Conservation (phyloP, 2,797 vertebrate genomes). For the Dryobates pubescens region DNA sequence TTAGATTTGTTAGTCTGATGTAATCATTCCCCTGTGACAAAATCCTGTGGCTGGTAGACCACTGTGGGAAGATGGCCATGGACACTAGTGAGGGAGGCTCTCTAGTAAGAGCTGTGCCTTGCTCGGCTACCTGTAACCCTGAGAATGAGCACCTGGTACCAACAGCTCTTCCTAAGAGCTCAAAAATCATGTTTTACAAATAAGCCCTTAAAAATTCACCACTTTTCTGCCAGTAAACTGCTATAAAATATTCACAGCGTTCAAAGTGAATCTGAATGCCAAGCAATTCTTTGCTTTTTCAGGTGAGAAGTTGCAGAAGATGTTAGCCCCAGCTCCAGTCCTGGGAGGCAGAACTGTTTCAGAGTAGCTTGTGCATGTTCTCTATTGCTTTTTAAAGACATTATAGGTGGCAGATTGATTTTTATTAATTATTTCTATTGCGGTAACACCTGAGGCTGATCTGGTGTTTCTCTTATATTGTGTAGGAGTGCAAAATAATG, state of each 20-base stretch:
- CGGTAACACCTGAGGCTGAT: slow-evolving; percentile 59
- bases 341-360: slow-evolving; percentile 9
- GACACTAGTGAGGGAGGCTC: neutral
- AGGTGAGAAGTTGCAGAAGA: slow-evolving; percentile 30
- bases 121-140: neutral
- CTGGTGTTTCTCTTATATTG: slow-evolving; percentile 10
- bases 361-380: neutral
- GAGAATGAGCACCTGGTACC: neutral
- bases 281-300: slow-evolving; percentile 12
- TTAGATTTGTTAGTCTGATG: neutral
- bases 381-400: slow-evolving; percentile 53
- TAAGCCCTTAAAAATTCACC: slow-evolving; percentile 45
- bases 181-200: slow-evolving; percentile 45
- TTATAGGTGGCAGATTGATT: slow-evolving; percentile 56
- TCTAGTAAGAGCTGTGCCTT: fast-evolving
- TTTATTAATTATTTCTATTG: slow-evolving; percentile 69
- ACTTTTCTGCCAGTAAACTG: slow-evolving; percentile 11
- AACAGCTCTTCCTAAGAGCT: neutral
- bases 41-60: neutral
- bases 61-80: neutral
- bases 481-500: slow-evolving; percentile 61
- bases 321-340: neutral
- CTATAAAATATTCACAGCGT: slow-evolving; percentile 52
- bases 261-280: slow-evolving; percentile 27
- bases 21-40: fast-evolving